These are phyloP conservation scores for Chrysocyon brachyurus DNA, from an alignment of 2,797 vertebrate genomes.

Conservation along the genomic window DNA sequence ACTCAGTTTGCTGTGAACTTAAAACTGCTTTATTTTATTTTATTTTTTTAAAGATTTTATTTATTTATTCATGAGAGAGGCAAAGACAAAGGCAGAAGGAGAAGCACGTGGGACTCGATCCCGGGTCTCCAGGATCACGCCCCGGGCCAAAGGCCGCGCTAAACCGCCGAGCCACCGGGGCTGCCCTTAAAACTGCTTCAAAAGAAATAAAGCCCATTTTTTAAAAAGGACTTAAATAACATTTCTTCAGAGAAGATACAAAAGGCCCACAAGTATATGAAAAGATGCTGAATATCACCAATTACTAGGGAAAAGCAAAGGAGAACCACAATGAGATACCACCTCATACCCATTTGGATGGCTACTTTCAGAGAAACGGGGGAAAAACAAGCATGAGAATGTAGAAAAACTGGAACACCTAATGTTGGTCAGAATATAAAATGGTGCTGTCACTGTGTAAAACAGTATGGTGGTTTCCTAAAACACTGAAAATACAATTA, in stretches of 20 bases:
- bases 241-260: not conserved
- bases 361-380: not conserved
- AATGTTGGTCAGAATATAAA: not conserved
- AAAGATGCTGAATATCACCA: constrained; percentile 18
- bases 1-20: not conserved
- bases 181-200: constrained; percentile 17
- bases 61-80: no score
- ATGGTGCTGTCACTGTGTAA: not conserved
- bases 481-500: constrained; percentile 26
- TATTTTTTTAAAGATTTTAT: no score
- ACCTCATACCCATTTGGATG: not conserved
- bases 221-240: not conserved
- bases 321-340: not conserved
- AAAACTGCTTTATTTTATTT: not conserved
- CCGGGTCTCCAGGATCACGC: no score
- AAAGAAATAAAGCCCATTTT: not conserved
- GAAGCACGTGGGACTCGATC: no score
- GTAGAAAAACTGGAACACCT: not conserved
- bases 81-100: no score
- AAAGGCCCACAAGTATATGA: not conserved
- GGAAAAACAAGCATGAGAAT: not conserved
- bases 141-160: no score
- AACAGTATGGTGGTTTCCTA: not conserved
- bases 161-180: no score
- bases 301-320: not conserved